phyloP scores from a whole-genome alignment of 2,113 vertebrate species.

The Nettapus auritus region DNA sequence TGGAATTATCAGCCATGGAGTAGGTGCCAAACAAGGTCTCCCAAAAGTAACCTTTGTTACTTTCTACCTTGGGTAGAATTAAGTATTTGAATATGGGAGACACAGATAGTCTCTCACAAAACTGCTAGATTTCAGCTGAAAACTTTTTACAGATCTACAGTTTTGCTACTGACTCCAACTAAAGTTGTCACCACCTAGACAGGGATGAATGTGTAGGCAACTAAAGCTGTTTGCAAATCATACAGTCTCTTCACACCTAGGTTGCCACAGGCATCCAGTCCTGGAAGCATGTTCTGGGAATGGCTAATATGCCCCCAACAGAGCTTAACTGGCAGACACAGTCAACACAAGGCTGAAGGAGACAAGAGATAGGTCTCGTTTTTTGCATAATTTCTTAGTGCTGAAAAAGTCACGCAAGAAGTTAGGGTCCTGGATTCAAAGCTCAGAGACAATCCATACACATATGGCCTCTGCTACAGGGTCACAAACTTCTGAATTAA shows the following conservation, averaged over 20 bases:
- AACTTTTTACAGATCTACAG: background rate
- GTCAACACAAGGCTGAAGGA: background rate
- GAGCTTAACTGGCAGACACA: background rate
- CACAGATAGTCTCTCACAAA: background rate
- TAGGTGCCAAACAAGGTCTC: background rate
- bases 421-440: background rate
- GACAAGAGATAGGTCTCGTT: background rate
- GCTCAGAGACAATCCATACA: background rate
- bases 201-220: background rate
- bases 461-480: background rate
- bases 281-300: background rate
- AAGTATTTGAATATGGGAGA: background rate
- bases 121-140: background rate
- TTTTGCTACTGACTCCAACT: background rate
- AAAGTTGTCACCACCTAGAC: constrained; percentile 10
- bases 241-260: constrained; percentile 26
- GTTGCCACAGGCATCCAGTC: background rate
- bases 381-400: background rate
- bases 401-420: background rate
- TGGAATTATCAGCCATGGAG: background rate
- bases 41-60: background rate
- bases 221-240: constrained; percentile 8
- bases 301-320: constrained; percentile 1
- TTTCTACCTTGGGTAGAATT: background rate
- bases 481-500: background rate